Percentiles rank a stretch among this genome's conserved stretches.
These are phyloP conservation scores for Anas bernieri DNA, from an alignment of 2,797 vertebrate species.

Conservation along the genomic window DNA sequence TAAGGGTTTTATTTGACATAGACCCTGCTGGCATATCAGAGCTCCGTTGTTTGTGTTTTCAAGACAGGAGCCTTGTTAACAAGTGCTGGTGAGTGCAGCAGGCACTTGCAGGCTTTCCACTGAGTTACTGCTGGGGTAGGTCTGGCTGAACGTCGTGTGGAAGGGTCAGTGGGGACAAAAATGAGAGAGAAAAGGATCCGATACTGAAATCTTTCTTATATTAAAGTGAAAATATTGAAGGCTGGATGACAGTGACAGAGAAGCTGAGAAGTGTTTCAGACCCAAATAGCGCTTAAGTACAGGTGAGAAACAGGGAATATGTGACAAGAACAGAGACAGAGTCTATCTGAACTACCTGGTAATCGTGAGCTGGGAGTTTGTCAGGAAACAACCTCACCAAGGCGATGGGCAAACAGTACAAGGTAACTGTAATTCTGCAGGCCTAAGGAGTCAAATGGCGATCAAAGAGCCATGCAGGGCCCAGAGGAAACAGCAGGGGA, in stretches of 20 bases:
- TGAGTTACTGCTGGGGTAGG: neutral
- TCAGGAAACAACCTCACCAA: neutral
- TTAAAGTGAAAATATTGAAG: neutral
- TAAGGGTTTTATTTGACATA: neutral
- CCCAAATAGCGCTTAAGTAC: neutral
- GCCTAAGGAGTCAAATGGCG: slow-evolving; percentile 2
- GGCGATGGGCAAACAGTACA: neutral
- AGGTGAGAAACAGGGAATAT: neutral
- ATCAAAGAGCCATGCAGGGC: neutral
- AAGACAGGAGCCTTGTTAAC: neutral
- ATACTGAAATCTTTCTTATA: neutral
- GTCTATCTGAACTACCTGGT: neutral
- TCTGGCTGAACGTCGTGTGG: neutral
- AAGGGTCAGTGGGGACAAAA: neutral
- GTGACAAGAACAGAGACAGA: neutral
- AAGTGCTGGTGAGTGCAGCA: neutral
- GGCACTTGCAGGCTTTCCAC: neutral
- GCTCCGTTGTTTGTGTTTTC: neutral
- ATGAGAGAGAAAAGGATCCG: neutral
- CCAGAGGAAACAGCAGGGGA: slow-evolving; percentile 27
- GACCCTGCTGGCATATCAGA: neutral
- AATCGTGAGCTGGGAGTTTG: neutral
- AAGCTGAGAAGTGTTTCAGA: neutral
- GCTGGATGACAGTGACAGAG: neutral
- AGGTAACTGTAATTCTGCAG: slow-evolving; percentile 27